phyloP scores from a whole-genome alignment of 1,140 invertebrate species.

The Brachionus rubens region DNA sequence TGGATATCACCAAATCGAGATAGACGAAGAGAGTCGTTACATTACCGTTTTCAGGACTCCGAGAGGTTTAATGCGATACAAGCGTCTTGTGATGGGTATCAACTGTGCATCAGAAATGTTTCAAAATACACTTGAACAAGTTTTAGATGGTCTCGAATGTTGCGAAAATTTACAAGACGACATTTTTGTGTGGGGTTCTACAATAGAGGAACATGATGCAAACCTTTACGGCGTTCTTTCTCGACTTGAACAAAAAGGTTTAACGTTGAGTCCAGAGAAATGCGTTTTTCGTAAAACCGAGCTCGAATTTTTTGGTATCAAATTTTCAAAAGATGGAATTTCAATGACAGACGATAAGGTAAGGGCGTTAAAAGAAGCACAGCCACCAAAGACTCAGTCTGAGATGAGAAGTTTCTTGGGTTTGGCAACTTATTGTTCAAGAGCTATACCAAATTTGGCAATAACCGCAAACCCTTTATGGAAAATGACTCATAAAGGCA shows the following conservation, averaged over 20 bases:
- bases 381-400: not conserved
- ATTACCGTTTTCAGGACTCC: too few species aligned
- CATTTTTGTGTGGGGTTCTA: not conserved
- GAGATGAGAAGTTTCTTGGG: not conserved
- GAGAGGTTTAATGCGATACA: too few species aligned
- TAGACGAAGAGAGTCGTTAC: too few species aligned
- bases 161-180: too few species aligned
- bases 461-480: not conserved
- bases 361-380: not conserved
- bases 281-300: not conserved
- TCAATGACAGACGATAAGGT: not conserved
- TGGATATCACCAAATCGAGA: too few species aligned
- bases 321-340: not conserved
- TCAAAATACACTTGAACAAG: too few species aligned
- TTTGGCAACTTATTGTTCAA: not conserved
- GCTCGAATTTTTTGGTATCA: not conserved
- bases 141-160: too few species aligned
- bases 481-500: conserved; percentile 1
- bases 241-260: not conserved
- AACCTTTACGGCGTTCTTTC: not conserved
- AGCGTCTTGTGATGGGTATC: too few species aligned
- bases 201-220: not conserved
- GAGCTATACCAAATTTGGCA: not conserved
- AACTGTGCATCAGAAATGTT: too few species aligned
- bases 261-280: not conserved